Evolutionary conservation across 2,888 invertebrate species (phyloP), one percentile per base, ranked within the genome.

Genomic region (Aethes cnicana): DNA sequence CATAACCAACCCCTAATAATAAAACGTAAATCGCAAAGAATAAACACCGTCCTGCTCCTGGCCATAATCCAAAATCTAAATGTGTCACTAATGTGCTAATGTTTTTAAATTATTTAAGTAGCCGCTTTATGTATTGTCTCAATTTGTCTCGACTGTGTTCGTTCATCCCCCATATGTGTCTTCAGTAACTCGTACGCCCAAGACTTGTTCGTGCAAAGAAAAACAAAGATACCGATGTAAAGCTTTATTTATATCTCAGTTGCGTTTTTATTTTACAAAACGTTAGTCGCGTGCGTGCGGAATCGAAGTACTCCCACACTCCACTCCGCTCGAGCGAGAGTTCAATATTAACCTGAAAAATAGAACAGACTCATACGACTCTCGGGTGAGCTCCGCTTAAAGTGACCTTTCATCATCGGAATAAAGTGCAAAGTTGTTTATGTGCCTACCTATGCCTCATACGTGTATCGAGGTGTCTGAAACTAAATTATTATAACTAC

Each of bases 21-120:
- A 41, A 57, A 65, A 63, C 56, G 42, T 50, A 61, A 61, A 64
- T 55, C 33, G 43, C 44, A 39, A 53, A 49, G 18, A 43, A 50
- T 32, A 37, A 56, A 59, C 48, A 55, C 53, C 44, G 35, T 49
- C 57, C 56, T 57, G 54, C 50, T 52, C 57, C 63, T 74, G 73
- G 70, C 69, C 58, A 33, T 53, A 59, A 60, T 72, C 69, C 73
- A 74, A 72, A 39, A 64, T 61, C 55, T 62, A 58, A 59, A 46
- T 54, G 50, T 57, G 56, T 50, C 59, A 61, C 46, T 47, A 47
- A 53, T 49, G 26, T 43, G 36, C 41, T 46, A 43, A 53, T 57
- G 39, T 54, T 58, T 56, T 61, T 28, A 56, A 56, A 55, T 55
- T 26, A 54, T 56, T 56, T 43, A 32, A 26, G 44, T 32, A 25